Base-by-base conservation (phyloP, 1,140 invertebrate species). In the Agrypnia vestita region DNA sequence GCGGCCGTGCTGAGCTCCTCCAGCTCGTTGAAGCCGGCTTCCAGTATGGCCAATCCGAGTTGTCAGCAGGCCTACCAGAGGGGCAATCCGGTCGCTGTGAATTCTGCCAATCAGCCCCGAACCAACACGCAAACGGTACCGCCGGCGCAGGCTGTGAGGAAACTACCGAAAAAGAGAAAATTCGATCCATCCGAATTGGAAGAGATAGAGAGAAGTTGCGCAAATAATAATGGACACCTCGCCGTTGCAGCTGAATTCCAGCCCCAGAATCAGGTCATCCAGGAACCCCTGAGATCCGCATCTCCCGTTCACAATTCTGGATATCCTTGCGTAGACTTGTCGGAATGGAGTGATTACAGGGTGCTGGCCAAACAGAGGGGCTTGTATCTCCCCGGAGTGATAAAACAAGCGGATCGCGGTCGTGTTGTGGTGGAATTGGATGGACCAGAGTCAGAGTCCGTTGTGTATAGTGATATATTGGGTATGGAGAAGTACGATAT, bases 331-430 rank as follows among this genome's bases (percentile, higher is more conserved):
- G 92, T 98, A 84, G 95, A 98, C 89, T 90, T 98, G 83, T 94
- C 92, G 84, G 96, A 98, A 86, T 98, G 97, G 97, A 93, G 93
- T 80, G 95, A 96, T 84, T 96, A 97, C 86, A 90, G 96, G 84
- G 95, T 98, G 82, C 90, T 99, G 82, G 97, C 97, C 59, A 96
- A 96, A 88, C 92, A 92, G 85, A 93, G 93, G 78, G 92, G 92
- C 59, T 90, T 94, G 80, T 98, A 97, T 91, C 92, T 95, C 82
- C 96, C 97, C 4, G 97, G 97, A 35, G 91, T 92, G 10, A 96
- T 92, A 84, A 90, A 91, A 79, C 91, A 91, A 86, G 92, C 91
- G 47, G 90, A 88, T 64, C 85, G 85, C 47, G 90, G 88, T 25
- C 91, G 94, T 87, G 92, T 96, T 80, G 91, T 92, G 64, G 93